Base-by-base conservation (phyloP, 2,888 invertebrate species). In the Eupithecia inturbata region DNA sequence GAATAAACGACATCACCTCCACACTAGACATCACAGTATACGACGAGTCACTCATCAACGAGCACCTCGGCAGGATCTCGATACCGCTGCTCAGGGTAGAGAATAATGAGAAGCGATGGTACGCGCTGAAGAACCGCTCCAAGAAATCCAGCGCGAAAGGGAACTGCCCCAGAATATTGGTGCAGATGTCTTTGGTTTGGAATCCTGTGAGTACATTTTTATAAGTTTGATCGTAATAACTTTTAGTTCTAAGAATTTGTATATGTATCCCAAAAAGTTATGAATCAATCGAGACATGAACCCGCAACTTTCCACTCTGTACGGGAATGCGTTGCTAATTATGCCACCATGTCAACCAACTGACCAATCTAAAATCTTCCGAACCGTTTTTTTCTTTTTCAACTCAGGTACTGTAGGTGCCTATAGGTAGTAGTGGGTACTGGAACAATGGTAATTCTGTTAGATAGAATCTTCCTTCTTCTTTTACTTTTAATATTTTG, bases 171-270 rank as follows among this genome's bases (percentile, higher is more conserved):
- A 87, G 92, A 78, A 88, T 94, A 76, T 83, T 91, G 53, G 77
- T 94, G 75, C 92, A 94, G 82, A 93, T 94, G 92, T 90, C 91
- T 19, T 81, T 94, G 7, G 91, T 85, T 26, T 94, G 93, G 93
- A 94, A 94, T 81, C 93, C 94, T 83, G 94, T 94, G 84, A 89
- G 83, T 82, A 70, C 33, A 28, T 10, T 64, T n/a, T 12, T n/a
- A 0, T n/a, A 10, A n/a, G 19, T 33, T 22, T 33, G 36, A 22
- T 53, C 53, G 10, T 26, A 57, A 12, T 5, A 12, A 26, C 26
- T 57, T 57, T n/a, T 22, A 12, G 22, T 53, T 63, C 14, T 14
- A 10, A 62, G 19, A 62, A 62, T 62, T 6, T 3, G 22, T n/a
- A 7, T 7, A 22, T 9, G 22, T n/a, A 10, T 53, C 22, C 49